Evolutionary conservation across 2,888 invertebrate species (phyloP).

Genomic region (Osedax frankpressi): DNA sequence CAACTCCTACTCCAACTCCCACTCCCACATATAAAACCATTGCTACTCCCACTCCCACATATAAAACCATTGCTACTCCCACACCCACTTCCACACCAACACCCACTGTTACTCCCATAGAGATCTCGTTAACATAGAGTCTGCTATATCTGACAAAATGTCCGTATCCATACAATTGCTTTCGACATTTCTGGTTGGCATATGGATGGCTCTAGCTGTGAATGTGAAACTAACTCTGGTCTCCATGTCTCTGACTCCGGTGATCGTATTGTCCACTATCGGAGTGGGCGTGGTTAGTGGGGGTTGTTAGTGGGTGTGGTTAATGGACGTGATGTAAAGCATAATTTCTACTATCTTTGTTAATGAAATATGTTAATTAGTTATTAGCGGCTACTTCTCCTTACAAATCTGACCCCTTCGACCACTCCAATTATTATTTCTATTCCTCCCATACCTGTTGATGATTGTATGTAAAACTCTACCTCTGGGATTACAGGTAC

Average conservation of each 20-base stretch:
- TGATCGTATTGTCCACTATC: constrained; percentile 34
- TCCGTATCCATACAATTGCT: constrained; percentile 46
- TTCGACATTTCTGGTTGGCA: constrained; percentile 47
- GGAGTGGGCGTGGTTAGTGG: constrained; percentile 34
- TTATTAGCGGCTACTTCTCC: no score
- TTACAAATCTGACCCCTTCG: no score
- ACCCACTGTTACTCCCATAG: constrained; percentile 32
- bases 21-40: neutral
- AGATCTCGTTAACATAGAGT: constrained; percentile 49
- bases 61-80: neutral
- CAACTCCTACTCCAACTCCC: neutral
- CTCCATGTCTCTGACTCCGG: constrained; percentile 50
- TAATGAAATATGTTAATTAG: no score
- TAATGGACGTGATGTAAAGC: no score
- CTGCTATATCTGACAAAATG: constrained; percentile 50
- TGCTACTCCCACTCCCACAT: neutral
- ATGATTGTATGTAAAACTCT: no score
- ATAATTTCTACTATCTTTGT: no score
- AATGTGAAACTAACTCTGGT: constrained; percentile 53
- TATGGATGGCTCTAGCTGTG: constrained; percentile 46
- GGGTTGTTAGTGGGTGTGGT: no score
- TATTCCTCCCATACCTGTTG: no score
- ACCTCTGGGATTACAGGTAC: no score
- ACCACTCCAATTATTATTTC: no score
- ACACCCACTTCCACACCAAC: neutral